Evolutionary conservation across 2,113 vertebrate species (phyloP).

Genomic region (Willisornis vidua): DNA sequence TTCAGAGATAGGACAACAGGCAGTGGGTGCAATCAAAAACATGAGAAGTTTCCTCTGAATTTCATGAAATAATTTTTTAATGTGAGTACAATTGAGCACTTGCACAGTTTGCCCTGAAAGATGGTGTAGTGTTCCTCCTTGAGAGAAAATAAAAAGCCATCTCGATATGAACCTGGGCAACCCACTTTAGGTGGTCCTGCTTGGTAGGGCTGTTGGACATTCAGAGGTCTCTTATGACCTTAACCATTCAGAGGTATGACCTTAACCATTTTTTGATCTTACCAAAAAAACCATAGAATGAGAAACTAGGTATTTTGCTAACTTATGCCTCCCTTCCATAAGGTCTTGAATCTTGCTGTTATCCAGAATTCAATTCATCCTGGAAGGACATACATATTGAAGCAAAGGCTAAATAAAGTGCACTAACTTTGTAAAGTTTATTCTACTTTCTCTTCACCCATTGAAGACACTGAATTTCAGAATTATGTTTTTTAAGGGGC

Average conservation of each 20-base stretch:
- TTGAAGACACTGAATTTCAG: not conserved
- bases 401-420: not conserved
- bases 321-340: not conserved
- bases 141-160: not conserved
- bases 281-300: not conserved
- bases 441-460: not conserved
- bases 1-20: not conserved
- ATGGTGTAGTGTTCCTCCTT: not conserved
- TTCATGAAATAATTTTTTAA: not conserved
- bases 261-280: not conserved
- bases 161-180: not conserved
- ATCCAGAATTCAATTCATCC: not conserved
- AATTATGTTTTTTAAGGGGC: not conserved
- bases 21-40: not conserved
- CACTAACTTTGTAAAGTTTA: not conserved
- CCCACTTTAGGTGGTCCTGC: not conserved
- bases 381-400: not conserved
- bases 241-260: not conserved
- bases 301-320: not conserved
- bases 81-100: not conserved
- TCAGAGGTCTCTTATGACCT: not conserved
- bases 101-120: not conserved
- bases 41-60: not conserved
- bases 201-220: not conserved
- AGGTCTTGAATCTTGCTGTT: not conserved